Evolutionary conservation across 2,113 vertebrate genomes (phyloP), one percentile per base, ranked within the genome.

Genomic region (Egretta garzetta): DNA sequence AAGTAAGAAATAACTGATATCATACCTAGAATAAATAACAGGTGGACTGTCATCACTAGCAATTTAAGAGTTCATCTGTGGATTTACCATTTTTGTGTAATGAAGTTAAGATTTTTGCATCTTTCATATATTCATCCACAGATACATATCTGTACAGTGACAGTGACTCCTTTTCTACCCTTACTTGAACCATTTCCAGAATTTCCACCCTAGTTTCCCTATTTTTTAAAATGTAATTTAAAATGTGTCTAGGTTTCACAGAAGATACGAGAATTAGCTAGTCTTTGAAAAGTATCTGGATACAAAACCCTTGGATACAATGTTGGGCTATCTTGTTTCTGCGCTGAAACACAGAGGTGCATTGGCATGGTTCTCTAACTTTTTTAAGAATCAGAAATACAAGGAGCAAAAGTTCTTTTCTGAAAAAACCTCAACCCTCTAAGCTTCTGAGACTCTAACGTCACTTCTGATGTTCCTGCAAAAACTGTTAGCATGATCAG

Each of bases 401-500:
- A 59, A 73, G 19, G 5, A 86, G 15, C 2, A 62, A 68, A 80
- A 71, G 17, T 49, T 24, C 8, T 85, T 90, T 47, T 33, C 16
- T 1, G 55, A 68, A 63, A 50, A 20, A 8, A 1, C 6, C 15
- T 21, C 37, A 45, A 10, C 0, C 2, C 8, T 84, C 28, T 37
- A n/a, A n/a, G 13, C 21, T 82, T 74, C 47, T 47, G 13, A 16
- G 19, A 72, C 12, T 79, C 80, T 30, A 43, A 47, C 1, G 6
- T 58, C 23, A 33, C 7, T 59, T 87, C 76, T 0, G 8, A 33
- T 58, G 26, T n/a, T 60, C 22, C 60, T 81, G n/a, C 32, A 89
- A 73, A 91, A 73, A 41, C 4, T 23, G 4, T 60, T 47, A 84
- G 13, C 12, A 28, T 47, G 43, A 41, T 39, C 41, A 77, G 33